phyloP scores from a whole-genome alignment of 2,797 vertebrate species.

The Sparus aurata region DNA sequence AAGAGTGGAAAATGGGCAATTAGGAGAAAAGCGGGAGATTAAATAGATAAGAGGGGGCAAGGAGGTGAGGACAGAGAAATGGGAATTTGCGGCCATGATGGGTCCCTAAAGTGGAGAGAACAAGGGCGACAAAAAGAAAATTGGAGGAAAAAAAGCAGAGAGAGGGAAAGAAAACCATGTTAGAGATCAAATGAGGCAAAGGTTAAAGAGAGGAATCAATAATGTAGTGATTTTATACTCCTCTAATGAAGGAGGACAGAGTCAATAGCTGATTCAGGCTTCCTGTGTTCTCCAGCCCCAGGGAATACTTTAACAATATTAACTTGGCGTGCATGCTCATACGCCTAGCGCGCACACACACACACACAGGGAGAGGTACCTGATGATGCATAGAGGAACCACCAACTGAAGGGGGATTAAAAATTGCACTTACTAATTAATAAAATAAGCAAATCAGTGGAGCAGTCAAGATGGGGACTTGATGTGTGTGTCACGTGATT shows the following conservation, averaged over 20 bases:
- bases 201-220: slow-evolving; percentile 71
- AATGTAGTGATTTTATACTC: slow-evolving; percentile 60
- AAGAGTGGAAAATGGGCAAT: slow-evolving; percentile 5
- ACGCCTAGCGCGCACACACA: neutral
- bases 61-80: slow-evolving; percentile 9
- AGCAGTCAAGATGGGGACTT: slow-evolving; percentile 5
- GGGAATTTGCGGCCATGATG: neutral
- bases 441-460: slow-evolving; percentile 31
- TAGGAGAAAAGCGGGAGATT: neutral
- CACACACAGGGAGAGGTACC: neutral
- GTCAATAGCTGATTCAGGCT: slow-evolving; percentile 66
- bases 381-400: slow-evolving; percentile 14
- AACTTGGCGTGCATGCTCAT: slow-evolving; percentile 43
- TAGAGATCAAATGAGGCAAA: slow-evolving; percentile 66
- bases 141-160: slow-evolving; percentile 1
- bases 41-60: slow-evolving; percentile 4
- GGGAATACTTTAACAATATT: slow-evolving; percentile 64
- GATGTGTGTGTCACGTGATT: slow-evolving; percentile 17
- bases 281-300: slow-evolving; percentile 54
- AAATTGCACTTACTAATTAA: slow-evolving; percentile 40
- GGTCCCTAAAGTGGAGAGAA: slow-evolving; percentile 6
- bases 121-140: slow-evolving; percentile 16
- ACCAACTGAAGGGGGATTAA: slow-evolving; percentile 15
- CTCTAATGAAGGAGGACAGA: slow-evolving; percentile 73
- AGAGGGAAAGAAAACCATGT: slow-evolving; percentile 39